Evolutionary conservation across 1,140 invertebrate genomes (phyloP), one percentile per base, ranked within the genome.

Genomic region (Listronotus bonariensis): DNA sequence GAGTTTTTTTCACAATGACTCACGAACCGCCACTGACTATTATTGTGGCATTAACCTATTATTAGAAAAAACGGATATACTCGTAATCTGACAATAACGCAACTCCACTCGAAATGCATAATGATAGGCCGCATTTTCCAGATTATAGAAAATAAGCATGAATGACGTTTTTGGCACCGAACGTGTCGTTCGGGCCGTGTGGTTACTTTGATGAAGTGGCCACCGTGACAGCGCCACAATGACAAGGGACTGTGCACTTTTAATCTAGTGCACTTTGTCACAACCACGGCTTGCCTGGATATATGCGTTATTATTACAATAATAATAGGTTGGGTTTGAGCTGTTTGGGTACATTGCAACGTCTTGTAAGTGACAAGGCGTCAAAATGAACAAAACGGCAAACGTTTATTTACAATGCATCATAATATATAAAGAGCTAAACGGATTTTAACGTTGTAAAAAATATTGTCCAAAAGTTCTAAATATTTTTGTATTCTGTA

Each of bases 191-290:
- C 20, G 26, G 18, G 32, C 55, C 36, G 57, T 54, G 41, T 56
- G 53, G 66, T 62, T 71, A 66, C 62, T 68, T 71, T 72, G 70
- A 72, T 72, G 62, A 67, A 72, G 70, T 70, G 70, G 68, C 68
- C 65, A 65, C 62, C 58, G 53, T 72, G 70, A 70, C 70, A 72
- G 65, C 46, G 34, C 41, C 60, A 72, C 70, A 72, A 72, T 70
- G 57, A 55, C 56, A 45, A 42, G 31, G 38, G 61, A 43, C 52
- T 63, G 54, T 63, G 46, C 63, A 65, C 69, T 67, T 68, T 72
- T 72, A 72, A 72, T 72, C 70, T 72, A 72, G 68, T 65, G 49
- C 65, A 72, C 70, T 72, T 68, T 72, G 70, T 72, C 70, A 72
- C 48, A 51, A 65, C 65, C 70, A 72, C 68, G 68, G 65, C 40